Evolutionary conservation across 2,888 invertebrate species (phyloP), one percentile per base, ranked within the genome.

Genomic region (Morpho helenor): DNA sequence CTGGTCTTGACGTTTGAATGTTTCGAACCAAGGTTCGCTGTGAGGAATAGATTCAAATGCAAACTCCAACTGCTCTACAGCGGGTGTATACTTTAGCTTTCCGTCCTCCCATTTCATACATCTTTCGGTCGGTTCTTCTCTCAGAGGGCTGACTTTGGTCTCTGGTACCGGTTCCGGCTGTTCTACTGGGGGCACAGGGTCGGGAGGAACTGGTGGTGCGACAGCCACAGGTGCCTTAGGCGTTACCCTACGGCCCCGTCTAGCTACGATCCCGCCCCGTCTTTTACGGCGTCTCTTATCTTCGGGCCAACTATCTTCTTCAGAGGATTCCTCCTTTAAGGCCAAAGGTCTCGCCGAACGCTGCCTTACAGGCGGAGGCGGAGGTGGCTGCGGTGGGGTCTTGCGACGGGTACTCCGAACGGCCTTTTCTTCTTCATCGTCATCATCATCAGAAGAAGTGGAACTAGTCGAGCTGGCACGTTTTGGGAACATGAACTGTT

Each of bases 401-500:
- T 87, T 90, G 7, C 90, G 87, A 4, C 88, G 88, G 49, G 91
- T 85, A 10, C 80, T 71, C 3, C 67, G 56, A 8, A 67, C 65
- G 1, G 56, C 76, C 9, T 75, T 74, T 64, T 92, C 92, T 0
- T 93, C 67, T 22, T 67, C 68, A 8, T 63, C 77, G 9, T 76
- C 73, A 64, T 92, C 92, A 0, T 93, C 93, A 62, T 93, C 93
- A 5, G 92, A 92, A 0, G 91, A 90, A 8, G 91, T 90, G 23
- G 92, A 92, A 58, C 87, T 89, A 1, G 84, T 78, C 0, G 91
- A 88, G 59, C 93, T 93, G 16, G 94, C 93, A 46, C 93, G 91
- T 67, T 93, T 94, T 0, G 96, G 95, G 74, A 97, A 97, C 93
- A 97, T 94, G 75, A 97, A 97, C 68, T 95, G 96, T 71, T 96